Base-by-base conservation (phyloP, 2,888 invertebrate species). In the Drosophila lacicola region DNA sequence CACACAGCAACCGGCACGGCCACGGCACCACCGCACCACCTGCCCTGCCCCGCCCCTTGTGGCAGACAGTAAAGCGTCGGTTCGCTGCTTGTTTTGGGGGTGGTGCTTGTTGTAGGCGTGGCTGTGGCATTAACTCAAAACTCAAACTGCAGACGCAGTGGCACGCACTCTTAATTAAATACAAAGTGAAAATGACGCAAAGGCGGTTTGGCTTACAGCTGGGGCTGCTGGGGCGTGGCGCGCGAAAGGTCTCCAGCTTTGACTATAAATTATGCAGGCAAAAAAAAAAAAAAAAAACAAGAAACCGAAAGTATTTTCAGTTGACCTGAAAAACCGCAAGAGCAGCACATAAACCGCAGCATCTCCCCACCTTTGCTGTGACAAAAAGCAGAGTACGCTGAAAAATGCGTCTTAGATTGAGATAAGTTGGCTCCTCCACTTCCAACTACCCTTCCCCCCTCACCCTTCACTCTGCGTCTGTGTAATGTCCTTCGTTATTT, bases 141-240 rank as follows among this genome's bases (percentile, higher is more conserved):
- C 74, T 67, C 51, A 50, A 68, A 57, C 68, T 61, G 54, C 58
- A 58, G 53, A 58, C 29, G 45, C 17, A 29, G 29, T 21, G 55
- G 68, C 67, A 72, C 81, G 75, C 78, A 72, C 75, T 78, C 79
- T 81, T 80, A 80, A 80, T 81, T 80, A 81, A 81, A 80, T 80
- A 75, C 66, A 78, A 81, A 80, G 75, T 78, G 70, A 42, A 56
- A 62, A 69, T 67, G 70, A 68, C 54, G 55, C 67, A 58, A 58
- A 37, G 53, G 49, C 41, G 19, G 33, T 10, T 4, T 8, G 29
- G 41, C 41, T 4, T 29, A 42, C 41, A 14, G 34, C 1, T 19
- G 25, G 8, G 19, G 41, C 4, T 13, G 3, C 4, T 36, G 8
- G 45, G 9, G 17, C 2, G 17, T 2, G 42, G 37, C n/a, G 25